Conservation (phyloP, 2,888 invertebrate species). For the Drosophila subquinaria region DNA sequence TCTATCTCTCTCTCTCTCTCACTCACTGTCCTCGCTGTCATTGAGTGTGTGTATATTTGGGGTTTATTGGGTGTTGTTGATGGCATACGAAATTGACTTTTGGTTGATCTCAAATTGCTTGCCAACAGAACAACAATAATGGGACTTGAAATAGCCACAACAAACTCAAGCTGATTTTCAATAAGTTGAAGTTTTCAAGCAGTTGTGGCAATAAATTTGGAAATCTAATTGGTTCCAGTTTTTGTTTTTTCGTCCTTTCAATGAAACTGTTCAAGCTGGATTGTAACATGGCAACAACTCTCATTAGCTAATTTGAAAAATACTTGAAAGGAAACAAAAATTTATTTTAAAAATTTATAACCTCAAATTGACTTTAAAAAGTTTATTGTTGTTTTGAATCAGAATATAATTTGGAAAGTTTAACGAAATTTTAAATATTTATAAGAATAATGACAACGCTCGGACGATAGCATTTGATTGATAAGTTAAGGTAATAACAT, state of each 20-base stretch:
- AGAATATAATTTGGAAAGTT: not conserved
- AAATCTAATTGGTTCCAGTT: slow-evolving; percentile 56
- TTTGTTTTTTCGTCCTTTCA: slow-evolving; percentile 19
- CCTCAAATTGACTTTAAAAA: not conserved
- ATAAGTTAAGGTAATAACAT: too few species aligned
- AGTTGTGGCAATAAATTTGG: slow-evolving; percentile 57
- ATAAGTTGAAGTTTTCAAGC: slow-evolving; percentile 62
- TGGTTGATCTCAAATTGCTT: slow-evolving; percentile 69
- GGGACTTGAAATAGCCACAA: slow-evolving; percentile 46
- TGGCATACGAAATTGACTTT: slow-evolving; percentile 79
- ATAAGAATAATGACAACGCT: not conserved
- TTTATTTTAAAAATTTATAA: not conserved
- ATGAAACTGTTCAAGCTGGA: not conserved
- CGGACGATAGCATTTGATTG: not conserved
- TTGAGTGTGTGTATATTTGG: slow-evolving; percentile 40
- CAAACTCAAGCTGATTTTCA: slow-evolving; percentile 53
- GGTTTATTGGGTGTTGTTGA: slow-evolving; percentile 76
- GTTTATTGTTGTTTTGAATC: not conserved
- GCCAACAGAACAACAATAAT: slow-evolving; percentile 39
- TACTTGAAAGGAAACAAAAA: not conserved
- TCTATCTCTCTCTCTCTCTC: slow-evolving; percentile 12
- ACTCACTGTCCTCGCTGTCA: not conserved
- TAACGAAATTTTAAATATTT: not conserved
- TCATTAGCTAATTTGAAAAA: slow-evolving; percentile 24
- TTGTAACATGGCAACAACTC: not conserved